Evolutionary conservation across 2,113 vertebrate species (phyloP).

Genomic region (Nannospalax galili): DNA sequence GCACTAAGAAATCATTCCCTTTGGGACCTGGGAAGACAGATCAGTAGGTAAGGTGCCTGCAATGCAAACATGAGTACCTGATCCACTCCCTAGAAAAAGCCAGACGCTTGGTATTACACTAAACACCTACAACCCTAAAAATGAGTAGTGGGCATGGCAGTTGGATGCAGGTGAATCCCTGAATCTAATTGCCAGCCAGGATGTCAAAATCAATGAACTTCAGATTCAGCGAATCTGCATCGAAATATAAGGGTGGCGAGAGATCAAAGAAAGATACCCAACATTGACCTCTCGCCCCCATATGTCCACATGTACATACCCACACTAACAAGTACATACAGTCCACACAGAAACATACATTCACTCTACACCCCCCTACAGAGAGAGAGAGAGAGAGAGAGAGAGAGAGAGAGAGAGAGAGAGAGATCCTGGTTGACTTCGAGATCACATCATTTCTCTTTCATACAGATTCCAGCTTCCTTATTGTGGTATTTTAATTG

Average conservation of each 20-base stretch:
- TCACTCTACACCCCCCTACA: background rate
- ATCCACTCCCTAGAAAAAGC: background rate
- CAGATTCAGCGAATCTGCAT: background rate
- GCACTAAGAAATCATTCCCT: background rate
- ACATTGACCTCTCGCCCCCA: background rate
- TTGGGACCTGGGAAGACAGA: background rate
- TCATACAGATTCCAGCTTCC: background rate
- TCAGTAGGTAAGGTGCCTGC: background rate
- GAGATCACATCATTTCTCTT: background rate
- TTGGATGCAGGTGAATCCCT: background rate
- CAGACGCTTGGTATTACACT: background rate
- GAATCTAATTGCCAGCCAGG: background rate
- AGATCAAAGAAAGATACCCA: background rate
- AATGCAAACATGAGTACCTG: background rate
- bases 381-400: fast-evolving
- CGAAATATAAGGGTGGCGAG: background rate
- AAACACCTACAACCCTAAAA: background rate
- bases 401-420: fast-evolving
- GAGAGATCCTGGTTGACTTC: background rate
- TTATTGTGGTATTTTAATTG: background rate
- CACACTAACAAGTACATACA: background rate
- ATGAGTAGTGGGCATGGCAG: too few species aligned
- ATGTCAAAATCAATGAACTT: background rate
- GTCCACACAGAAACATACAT: background rate
- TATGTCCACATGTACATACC: background rate